Conservation (phyloP, 2,797 vertebrate genomes). For the Alcedo atthis region DNA sequence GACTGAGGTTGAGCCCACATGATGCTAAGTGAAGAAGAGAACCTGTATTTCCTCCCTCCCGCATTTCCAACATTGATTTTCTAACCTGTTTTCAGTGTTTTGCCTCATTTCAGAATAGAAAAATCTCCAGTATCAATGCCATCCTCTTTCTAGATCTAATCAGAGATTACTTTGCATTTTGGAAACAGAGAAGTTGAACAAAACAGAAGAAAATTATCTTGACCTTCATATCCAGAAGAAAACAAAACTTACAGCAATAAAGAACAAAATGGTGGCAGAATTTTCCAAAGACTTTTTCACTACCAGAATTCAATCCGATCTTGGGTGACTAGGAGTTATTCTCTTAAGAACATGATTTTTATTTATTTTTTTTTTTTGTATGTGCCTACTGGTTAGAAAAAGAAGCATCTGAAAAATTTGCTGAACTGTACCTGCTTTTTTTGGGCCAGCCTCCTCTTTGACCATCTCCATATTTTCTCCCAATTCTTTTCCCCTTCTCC, state of each 20-base stretch:
- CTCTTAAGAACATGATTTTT: neutral
- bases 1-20: neutral
- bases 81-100: constrained; percentile 9
- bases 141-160: neutral
- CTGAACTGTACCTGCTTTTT: neutral
- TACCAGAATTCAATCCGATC: neutral
- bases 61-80: constrained; percentile 48
- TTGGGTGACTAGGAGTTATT: neutral
- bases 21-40: neutral
- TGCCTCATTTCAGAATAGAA: constrained; percentile 27
- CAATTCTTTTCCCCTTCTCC: neutral
- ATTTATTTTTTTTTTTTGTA: neutral
- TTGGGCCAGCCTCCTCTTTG: neutral
- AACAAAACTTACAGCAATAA: neutral
- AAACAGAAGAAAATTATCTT: neutral
- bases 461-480: neutral
- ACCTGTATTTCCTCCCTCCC: neutral
- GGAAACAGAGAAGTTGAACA: neutral
- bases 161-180: constrained; percentile 14
- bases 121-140: neutral
- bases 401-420: neutral
- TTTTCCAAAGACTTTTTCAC: neutral
- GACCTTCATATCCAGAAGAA: neutral
- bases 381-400: neutral
- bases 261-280: neutral